Percentiles rank a stretch among this genome's conserved stretches.
Evolutionary conservation across 2,113 vertebrate genomes (phyloP).

Genomic region (Peromyscus californicus): DNA sequence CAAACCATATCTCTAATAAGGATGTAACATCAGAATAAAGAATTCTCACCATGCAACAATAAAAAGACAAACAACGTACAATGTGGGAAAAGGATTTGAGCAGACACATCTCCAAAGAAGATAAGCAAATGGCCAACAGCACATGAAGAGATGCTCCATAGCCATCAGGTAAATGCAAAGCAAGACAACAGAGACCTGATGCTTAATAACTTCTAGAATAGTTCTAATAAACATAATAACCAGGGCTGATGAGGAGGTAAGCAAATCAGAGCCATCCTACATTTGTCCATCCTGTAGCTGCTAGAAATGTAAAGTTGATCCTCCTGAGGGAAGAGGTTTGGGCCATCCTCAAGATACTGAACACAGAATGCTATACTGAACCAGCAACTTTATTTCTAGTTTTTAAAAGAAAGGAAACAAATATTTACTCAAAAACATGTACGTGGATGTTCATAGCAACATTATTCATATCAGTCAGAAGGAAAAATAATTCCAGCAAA

Average conservation of each 20-base stretch:
- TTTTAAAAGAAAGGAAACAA: neutral
- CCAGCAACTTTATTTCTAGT: neutral
- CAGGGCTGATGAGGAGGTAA: neutral
- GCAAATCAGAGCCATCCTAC: neutral
- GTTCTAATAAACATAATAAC: neutral
- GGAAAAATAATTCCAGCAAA: neutral
- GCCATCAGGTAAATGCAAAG: neutral
- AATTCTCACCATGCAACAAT: neutral
- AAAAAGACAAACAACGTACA: neutral
- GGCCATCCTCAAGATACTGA: neutral
- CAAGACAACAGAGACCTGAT: neutral
- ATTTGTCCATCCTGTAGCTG: neutral
- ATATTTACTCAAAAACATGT: neutral
- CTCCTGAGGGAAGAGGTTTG: neutral
- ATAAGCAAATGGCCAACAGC: neutral
- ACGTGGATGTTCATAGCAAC: neutral
- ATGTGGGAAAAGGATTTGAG: neutral
- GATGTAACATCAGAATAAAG: neutral
- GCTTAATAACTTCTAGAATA: neutral
- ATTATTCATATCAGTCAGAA: neutral
- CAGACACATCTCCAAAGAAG: neutral
- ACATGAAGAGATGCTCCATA: neutral
- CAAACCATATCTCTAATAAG: neutral
- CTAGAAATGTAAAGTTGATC: neutral
- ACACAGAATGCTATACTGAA: neutral